Evolutionary conservation across 2,797 vertebrate genomes (phyloP), one percentile per base, ranked within the genome.

Genomic region (Clarias pachynema): DNA sequence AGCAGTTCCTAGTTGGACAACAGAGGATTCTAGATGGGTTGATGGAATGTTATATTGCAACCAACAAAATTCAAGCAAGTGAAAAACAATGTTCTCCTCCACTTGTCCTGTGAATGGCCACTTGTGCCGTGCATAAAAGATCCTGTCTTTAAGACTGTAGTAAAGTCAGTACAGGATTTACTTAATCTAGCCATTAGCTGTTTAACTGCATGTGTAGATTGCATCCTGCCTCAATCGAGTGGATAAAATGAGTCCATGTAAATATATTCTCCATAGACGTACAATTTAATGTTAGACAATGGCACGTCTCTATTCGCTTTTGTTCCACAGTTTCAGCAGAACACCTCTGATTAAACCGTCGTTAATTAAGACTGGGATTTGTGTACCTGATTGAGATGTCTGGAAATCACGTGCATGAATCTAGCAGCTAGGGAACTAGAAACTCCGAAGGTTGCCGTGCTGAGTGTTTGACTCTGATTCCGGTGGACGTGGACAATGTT

Each of bases 401-500:
- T 66, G 56, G 40, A 37, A 77, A 82, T 65, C 60, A 74, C 84
- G 57, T 66, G 79, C 59, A 63, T 26, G 37, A 68, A 49, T n/a
- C 34, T 26, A 63, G 62, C 40, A 72, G 37, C 29, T 57, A 59
- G 66, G 31, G 68, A 49, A 57, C 40, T 1, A 62, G 77, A 49
- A 75, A 78, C 75, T 75, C 84, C 79, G 81, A 57, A 72, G 86
- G 81, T 89, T 72, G 83, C 29, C 80, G 56, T 89, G 89, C 87
- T 15, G 68, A 85, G 85, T 79, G 87, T 81, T 85, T 85, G 88
- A 89, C 89, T 87, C 87, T 86, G 83, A 92, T 91, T 89, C 78
- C 60, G 69, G 73, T 84, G 86, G 91, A 93, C 85, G 81, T 89
- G 89, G 92, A 91, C 89, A 83, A 86, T 89, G 89, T 91, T 53